These are phyloP conservation scores for Mylabris phalerata DNA, from an alignment of 1,140 invertebrate genomes.

Conservation along the genomic window DNA sequence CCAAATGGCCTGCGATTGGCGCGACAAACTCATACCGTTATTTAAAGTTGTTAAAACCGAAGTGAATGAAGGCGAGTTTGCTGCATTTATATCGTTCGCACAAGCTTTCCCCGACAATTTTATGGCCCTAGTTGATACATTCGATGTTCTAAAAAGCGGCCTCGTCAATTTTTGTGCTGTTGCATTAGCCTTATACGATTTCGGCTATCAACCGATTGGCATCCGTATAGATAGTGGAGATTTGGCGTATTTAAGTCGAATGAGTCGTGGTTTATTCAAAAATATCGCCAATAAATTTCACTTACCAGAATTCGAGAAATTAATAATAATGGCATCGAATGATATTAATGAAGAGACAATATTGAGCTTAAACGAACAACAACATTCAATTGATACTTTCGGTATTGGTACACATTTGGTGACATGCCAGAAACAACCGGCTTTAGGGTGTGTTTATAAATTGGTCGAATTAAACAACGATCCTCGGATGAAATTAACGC, in stretches of 20 bases:
- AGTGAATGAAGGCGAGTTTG: constrained; percentile 83
- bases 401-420: constrained; percentile 80
- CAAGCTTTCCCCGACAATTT: constrained; percentile 93
- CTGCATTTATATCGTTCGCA: constrained; percentile 93
- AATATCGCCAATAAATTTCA: constrained; percentile 69
- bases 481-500: constrained; percentile 94
- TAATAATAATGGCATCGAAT: constrained; percentile 95
- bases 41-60: constrained; percentile 71
- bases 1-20: constrained; percentile 61
- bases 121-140: constrained; percentile 95
- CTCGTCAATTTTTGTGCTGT: constrained; percentile 96
- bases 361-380: constrained; percentile 94
- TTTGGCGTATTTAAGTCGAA: constrained; percentile 88
- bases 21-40: constrained; percentile 60
- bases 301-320: constrained; percentile 77
- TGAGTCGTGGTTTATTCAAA: constrained; percentile 73
- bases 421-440: constrained; percentile 86
- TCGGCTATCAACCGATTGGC: constrained; percentile 85
- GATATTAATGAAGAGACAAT: constrained; percentile 99
- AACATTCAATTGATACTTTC: constrained; percentile 92
- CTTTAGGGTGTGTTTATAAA: constrained; percentile 97
- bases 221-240: constrained; percentile 96
- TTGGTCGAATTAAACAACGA: constrained; percentile 88
- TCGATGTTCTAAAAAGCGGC: constrained; percentile 97
- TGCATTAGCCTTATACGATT: constrained; percentile 83